Percentiles rank a stretch among this genome's conserved stretches.
phyloP scores from a whole-genome alignment of 2,888 invertebrate species.

The Sceliomorpha sp. region DNA sequence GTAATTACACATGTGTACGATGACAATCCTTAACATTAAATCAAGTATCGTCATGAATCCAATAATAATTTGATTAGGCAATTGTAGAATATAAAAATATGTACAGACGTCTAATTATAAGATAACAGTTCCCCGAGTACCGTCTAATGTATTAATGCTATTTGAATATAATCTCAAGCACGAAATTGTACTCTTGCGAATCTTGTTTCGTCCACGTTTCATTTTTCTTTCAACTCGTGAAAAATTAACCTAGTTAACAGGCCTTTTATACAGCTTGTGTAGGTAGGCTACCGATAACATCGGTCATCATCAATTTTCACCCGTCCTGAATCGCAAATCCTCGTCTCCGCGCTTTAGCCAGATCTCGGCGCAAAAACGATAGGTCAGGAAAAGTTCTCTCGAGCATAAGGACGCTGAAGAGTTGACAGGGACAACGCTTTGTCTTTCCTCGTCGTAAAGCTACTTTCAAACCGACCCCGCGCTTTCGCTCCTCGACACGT shows the following conservation, averaged over 20 bases:
- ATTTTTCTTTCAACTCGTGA: slow-evolving; percentile 1
- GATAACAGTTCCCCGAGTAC: too few relatives aligned
- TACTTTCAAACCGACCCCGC: slow-evolving; percentile 32
- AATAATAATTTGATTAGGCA: too few relatives aligned
- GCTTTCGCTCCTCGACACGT: slow-evolving; percentile 36
- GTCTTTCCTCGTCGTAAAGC: slow-evolving; percentile 45
- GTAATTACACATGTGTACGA: too few relatives aligned
- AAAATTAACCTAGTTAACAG: slow-evolving; percentile 32
- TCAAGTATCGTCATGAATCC: too few relatives aligned
- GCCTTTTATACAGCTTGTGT: slow-evolving; percentile 12
- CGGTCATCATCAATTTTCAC: slow-evolving; percentile 14
- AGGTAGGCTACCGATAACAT: slow-evolving; percentile 23
- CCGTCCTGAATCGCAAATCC: slow-evolving; percentile 17
- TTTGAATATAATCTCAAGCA: too few relatives aligned
- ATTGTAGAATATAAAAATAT: too few relatives aligned
- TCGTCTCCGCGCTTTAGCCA: neutral
- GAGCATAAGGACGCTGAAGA: slow-evolving; percentile 19
- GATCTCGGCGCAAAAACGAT: slow-evolving; percentile 13
- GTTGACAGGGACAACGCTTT: slow-evolving; percentile 17
- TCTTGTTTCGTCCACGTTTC: slow-evolving; percentile 1
- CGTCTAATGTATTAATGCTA: too few relatives aligned
- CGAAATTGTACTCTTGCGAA: too few relatives aligned
- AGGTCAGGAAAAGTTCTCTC: slow-evolving; percentile 36
- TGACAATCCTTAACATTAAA: too few relatives aligned
- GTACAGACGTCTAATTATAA: too few relatives aligned